These are phyloP conservation scores for Lagopus muta DNA, from an alignment of 2,113 vertebrate species.

Conservation along the genomic window DNA sequence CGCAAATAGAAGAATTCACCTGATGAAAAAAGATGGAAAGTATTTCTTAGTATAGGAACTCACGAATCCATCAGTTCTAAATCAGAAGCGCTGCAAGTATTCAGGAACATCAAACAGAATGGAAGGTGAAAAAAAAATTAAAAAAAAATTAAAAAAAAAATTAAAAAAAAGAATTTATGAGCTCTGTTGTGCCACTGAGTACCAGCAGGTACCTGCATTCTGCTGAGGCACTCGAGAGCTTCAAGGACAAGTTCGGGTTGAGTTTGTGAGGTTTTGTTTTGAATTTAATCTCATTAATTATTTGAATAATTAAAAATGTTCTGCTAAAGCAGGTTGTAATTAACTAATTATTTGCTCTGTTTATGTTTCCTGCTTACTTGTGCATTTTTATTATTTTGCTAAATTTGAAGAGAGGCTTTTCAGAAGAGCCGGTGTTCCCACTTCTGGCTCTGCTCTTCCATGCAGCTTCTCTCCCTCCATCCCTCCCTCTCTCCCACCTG, in stretches of 20 bases:
- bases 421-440: background rate
- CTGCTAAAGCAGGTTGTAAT: constrained; percentile 72
- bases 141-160: too few species aligned
- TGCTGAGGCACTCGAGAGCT: constrained; percentile 67
- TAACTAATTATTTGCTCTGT: constrained; percentile 75
- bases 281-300: constrained; percentile 74
- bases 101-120: background rate
- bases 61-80: background rate
- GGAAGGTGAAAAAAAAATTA: background rate
- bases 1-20: background rate
- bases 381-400: constrained; percentile 43
- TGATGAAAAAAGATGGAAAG: background rate
- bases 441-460: background rate
- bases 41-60: background rate
- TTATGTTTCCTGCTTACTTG: constrained; percentile 71
- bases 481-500: too few species aligned
- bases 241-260: constrained; percentile 73
- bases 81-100: background rate
- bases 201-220: constrained; percentile 50
- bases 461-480: too few species aligned
- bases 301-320: constrained; percentile 78
- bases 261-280: constrained; percentile 58
- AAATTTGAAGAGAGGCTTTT: constrained; percentile 27
- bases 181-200: constrained; percentile 38
- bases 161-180: background rate